These are phyloP conservation scores for Fragum sueziense DNA, from an alignment of 2,888 invertebrate genomes.

Conservation along the genomic window DNA sequence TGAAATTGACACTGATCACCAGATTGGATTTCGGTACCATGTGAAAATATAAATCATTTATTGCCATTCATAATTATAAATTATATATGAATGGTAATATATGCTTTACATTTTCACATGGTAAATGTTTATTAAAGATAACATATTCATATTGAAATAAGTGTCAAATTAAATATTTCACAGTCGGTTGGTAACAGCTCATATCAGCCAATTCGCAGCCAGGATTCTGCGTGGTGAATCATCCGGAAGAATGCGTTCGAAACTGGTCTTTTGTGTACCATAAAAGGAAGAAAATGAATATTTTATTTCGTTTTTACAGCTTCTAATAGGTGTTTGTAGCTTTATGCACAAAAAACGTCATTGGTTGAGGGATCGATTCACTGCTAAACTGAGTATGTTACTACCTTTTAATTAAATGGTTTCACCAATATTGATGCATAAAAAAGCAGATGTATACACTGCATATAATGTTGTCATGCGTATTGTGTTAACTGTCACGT, in stretches of 20 bases:
- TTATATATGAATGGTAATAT: too few relatives aligned
- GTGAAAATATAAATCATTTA: too few relatives aligned
- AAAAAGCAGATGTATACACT: neutral
- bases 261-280: slow-evolving; percentile 3
- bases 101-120: too few relatives aligned
- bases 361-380: neutral
- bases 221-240: neutral
- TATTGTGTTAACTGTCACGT: neutral
- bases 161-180: neutral
- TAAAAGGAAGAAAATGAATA: slow-evolving; percentile 36
- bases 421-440: neutral
- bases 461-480: neutral
- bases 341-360: neutral
- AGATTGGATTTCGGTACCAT: too few relatives aligned
- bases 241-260: slow-evolving; percentile 4
- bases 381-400: neutral
- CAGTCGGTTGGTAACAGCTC: neutral
- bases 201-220: neutral
- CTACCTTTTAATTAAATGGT: neutral
- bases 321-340: slow-evolving; percentile 32
- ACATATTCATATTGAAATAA: neutral
- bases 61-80: too few relatives aligned
- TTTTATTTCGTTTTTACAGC: slow-evolving; percentile 42
- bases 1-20: too few relatives aligned
- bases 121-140: too few relatives aligned